Percentiles rank a stretch among this genome's conserved stretches.
These are phyloP conservation scores for Hycleus cichorii DNA, from an alignment of 1,140 invertebrate species.

Conservation along the genomic window DNA sequence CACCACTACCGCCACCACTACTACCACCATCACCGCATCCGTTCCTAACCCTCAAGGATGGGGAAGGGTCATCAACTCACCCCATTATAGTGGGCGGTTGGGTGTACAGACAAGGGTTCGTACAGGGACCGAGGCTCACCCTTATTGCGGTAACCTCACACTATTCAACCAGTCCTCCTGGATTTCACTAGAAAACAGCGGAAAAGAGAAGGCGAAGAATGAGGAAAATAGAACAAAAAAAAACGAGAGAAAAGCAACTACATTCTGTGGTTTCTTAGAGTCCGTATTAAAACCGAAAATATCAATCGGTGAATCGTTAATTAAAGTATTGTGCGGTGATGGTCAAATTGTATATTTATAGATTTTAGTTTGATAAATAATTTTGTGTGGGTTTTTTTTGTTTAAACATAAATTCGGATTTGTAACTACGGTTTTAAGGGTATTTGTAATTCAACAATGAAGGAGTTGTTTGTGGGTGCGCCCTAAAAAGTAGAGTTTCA, in stretches of 20 bases:
- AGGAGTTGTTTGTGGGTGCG: constrained; percentile 8
- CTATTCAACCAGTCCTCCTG: no score
- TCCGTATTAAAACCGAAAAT: no score
- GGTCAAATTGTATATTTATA: no score
- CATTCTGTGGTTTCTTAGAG: no score
- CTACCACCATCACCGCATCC: constrained; percentile 17
- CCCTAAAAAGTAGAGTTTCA: constrained; percentile 3
- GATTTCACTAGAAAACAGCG: background rate
- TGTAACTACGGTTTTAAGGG: background rate
- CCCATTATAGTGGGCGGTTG: constrained; percentile 31
- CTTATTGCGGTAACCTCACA: constrained; percentile 7
- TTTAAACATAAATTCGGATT: no score
- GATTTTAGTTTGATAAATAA: no score
- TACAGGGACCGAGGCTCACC: constrained; percentile 7
- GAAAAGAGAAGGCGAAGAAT: background rate
- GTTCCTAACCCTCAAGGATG: constrained; percentile 28
- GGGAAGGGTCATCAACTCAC: constrained; percentile 33
- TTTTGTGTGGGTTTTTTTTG: no score
- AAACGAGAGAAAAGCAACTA: background rate
- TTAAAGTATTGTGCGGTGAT: no score
- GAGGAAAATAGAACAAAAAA: background rate
- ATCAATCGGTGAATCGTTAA: no score
- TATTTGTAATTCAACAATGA: constrained; percentile 12
- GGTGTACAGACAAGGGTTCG: constrained; percentile 17
- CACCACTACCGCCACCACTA: background rate